These are phyloP conservation scores for Entosphenus tridentatus DNA, from an alignment of 2,113 vertebrate species.

Conservation along the genomic window DNA sequence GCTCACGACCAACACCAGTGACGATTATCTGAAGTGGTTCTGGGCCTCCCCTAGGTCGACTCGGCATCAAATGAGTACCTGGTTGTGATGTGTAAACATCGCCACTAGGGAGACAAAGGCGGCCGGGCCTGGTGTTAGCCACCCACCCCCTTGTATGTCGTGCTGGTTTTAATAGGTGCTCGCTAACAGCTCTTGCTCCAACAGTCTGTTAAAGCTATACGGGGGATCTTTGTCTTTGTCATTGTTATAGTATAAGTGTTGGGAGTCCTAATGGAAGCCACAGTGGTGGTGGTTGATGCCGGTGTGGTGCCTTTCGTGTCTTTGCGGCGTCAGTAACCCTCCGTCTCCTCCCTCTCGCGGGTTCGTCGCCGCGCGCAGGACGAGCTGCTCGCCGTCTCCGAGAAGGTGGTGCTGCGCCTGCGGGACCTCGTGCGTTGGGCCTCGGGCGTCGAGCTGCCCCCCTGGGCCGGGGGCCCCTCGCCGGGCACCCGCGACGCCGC, in stretches of 20 bases:
- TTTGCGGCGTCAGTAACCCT: not conserved
- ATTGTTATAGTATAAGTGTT: not conserved
- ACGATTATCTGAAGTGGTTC: no score
- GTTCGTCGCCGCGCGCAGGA: conserved; percentile 18
- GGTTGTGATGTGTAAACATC: no score
- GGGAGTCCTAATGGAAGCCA: not conserved
- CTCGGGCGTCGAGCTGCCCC: conserved; percentile 15
- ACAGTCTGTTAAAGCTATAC: no score
- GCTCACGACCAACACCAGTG: no score
- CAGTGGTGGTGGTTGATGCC: not conserved
- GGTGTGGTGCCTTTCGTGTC: not conserved
- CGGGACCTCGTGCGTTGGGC: conserved; percentile 34
- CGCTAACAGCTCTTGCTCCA: no score
- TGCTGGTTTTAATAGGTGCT: no score
- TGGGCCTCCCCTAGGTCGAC: no score
- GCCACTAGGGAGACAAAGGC: no score
- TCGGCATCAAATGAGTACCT: no score
- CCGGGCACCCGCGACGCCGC: conserved; percentile 4
- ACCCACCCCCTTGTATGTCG: no score
- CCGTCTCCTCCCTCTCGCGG: not conserved
- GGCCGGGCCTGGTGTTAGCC: no score
- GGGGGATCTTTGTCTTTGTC: no score
- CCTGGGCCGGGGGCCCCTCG: not conserved
- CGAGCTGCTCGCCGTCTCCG: conserved; percentile 33
- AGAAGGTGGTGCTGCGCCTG: conserved; percentile 32